Base-by-base conservation (phyloP, 2,797 vertebrate genomes). In the Triplophysa yarkandensis region DNA sequence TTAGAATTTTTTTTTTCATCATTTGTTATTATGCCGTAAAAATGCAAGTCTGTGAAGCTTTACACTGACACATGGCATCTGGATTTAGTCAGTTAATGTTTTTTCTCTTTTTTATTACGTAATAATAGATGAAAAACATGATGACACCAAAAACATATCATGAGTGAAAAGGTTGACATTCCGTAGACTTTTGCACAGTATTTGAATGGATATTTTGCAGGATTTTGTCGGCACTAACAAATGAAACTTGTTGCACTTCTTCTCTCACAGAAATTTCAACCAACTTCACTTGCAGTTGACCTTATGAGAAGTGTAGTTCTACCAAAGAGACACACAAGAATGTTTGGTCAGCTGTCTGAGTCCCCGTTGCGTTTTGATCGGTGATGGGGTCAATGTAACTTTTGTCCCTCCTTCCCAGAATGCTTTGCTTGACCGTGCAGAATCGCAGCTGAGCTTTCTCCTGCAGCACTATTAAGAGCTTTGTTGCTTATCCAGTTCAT, bases 401-500 rank as follows among this genome's bases (percentile, higher is more conserved):
- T 73, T 43, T 58, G 27, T 61, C 55, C 70, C 28, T 62, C 27
- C 57, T 46, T 66, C 72, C 43, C 58, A 67, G 48, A 44, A 46
- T 57, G 46, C 66, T 77, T 44, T 48, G 27, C 63, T 79, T 54
- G n/a, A 61, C 55, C 71, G 43, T 44, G 67, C 19, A 1, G 44
- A 58, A 62, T 68, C 71, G 9, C 76, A 78, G 63, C 68, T 76
- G n/a, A n/a, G 76, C 19, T 52, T 58, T 2, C 62, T 79, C 65
- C 68, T 46, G 68, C 25, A 67, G 67, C 61, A 65, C 41, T 67
- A 69, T 44, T 67, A 60, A 74, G 79, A 61, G 76, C 54, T 78
- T 63, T 39, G 68, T 80, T 78, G 48, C 55, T 46, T 70, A 63
- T 71, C 28, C 63, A 72, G 72, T 68, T 65, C 62, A 73, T 77